Evolutionary conservation across 2,888 invertebrate genomes (phyloP).

Genomic region (Lumbricus terrestris): DNA sequence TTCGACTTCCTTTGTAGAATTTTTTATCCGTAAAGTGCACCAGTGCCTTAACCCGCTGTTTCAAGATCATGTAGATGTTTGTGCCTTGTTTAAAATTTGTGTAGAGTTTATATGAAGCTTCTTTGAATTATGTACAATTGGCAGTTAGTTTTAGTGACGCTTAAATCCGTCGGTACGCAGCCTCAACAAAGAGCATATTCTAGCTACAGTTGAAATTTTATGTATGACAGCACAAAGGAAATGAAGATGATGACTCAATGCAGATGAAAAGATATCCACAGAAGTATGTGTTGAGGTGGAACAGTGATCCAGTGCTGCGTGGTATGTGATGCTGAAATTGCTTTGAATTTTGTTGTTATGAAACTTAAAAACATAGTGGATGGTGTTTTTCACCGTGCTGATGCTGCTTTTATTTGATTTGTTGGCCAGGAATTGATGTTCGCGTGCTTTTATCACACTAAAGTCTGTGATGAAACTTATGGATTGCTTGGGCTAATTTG

Average conservation of each 20-base stretch:
- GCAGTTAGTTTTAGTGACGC: background rate
- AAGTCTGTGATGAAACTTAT: background rate
- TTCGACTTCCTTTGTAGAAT: background rate
- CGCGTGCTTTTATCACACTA: too few species aligned
- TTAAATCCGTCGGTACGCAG: background rate
- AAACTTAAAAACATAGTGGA: background rate
- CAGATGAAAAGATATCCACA: constrained; percentile 10
- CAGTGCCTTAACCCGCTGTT: background rate
- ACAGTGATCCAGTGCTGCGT: background rate
- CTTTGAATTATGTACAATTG: background rate
- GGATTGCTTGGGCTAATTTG: background rate
- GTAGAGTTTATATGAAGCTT: background rate
- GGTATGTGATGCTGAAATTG: background rate
- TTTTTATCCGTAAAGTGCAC: background rate
- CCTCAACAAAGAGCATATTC: background rate
- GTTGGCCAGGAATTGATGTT: too few species aligned
- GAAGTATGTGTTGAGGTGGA: constrained; percentile 16
- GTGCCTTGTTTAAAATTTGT: background rate
- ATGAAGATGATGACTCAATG: background rate
- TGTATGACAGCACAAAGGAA: background rate
- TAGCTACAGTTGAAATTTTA: background rate
- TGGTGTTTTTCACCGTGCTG: too few species aligned
- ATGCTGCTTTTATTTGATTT: too few species aligned
- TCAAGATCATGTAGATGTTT: background rate
- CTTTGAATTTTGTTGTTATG: background rate